Conservation (phyloP, 2,888 invertebrate species). For the Chalcis sispes region DNA sequence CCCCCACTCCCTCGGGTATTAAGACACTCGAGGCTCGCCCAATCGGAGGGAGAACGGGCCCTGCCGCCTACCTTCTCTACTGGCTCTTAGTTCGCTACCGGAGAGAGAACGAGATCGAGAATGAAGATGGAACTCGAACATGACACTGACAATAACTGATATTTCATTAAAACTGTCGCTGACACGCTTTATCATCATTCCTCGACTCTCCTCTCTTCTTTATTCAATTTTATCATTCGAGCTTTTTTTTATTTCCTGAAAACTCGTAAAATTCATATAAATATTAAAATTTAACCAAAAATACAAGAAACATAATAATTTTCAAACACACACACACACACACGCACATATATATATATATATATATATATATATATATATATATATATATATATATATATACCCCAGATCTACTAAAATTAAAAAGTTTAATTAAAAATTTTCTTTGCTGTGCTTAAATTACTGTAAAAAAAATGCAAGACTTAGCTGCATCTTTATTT, state of each 20-base stretch:
- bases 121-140: conserved; percentile 48
- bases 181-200: conserved; percentile 51
- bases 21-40: conserved; percentile 58
- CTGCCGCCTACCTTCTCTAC: conserved; percentile 13
- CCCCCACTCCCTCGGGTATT: conserved; percentile 55
- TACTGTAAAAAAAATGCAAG: too few species aligned
- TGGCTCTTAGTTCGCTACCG: not conserved
- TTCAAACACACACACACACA: not conserved
- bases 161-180: conserved; percentile 55
- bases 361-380: too few species aligned
- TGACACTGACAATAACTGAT: conserved; percentile 57
- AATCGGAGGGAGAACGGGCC: conserved; percentile 56
- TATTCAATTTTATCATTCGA: conserved; percentile 38
- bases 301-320: not conserved
- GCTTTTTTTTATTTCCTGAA: not conserved
- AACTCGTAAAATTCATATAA: conserved; percentile 9
- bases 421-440: not conserved
- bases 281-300: too few species aligned
- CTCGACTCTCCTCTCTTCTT: conserved; percentile 2
- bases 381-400: too few species aligned
- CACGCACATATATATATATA: too few species aligned
- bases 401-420: too few species aligned
- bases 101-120: conserved; percentile 16
- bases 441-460: not conserved
- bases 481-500: too few species aligned